A percentile compares a stretch with the other conserved stretches of the same genome.
Conservation (phyloP, 2,113 vertebrate genomes). For the Myrmecobius fasciatus region DNA sequence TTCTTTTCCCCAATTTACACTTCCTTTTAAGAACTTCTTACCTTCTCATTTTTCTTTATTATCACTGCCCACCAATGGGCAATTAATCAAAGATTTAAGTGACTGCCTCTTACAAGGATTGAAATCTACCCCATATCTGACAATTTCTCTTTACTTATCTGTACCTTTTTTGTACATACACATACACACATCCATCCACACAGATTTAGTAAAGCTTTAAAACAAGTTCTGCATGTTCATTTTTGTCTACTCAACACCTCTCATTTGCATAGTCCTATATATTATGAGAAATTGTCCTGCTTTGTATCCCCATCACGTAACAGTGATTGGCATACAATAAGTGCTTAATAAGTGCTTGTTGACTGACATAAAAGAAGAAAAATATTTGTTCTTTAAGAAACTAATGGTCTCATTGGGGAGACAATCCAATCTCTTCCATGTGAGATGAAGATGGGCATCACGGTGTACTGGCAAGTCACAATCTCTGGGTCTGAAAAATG, state of each 20-base stretch:
- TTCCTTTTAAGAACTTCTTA: not conserved
- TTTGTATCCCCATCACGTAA: not conserved
- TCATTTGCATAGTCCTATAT: not conserved
- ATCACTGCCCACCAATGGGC: not conserved
- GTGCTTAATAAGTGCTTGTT: not conserved
- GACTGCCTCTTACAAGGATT: not conserved
- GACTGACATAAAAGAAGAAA: not conserved
- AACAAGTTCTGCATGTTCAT: conserved; percentile 17
- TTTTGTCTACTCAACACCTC: conserved; percentile 31
- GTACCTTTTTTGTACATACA: not conserved
- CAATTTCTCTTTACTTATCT: not conserved
- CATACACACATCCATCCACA: not conserved
- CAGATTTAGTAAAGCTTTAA: not conserved
- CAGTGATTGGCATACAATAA: not conserved
- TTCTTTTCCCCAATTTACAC: not conserved
- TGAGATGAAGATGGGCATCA: not conserved
- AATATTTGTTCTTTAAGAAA: not conserved
- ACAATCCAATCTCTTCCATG: not conserved
- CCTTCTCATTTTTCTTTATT: not conserved
- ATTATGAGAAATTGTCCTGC: not conserved
- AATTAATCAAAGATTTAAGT: not conserved
- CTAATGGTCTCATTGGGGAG: not conserved
- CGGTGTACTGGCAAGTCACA: not conserved
- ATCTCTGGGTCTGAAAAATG: not conserved
- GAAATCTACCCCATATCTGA: not conserved